Evolutionary conservation across 2,113 vertebrate species (phyloP).

Genomic region (Melanostigma gelatinosum): DNA sequence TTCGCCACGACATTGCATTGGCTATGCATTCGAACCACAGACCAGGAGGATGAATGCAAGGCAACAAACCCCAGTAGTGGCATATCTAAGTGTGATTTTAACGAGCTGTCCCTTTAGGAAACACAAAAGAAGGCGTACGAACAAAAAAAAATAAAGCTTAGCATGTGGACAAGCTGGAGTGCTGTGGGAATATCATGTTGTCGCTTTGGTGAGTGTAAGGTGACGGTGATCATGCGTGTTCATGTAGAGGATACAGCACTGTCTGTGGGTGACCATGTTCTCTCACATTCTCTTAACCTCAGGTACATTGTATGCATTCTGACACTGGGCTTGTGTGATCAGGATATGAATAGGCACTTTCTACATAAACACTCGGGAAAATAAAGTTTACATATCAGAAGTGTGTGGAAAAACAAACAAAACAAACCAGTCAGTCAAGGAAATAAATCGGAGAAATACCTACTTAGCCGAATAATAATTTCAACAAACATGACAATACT

Average conservation of each 20-base stretch:
- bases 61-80: constrained; percentile 79
- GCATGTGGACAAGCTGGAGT: constrained; percentile 60
- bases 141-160: constrained; percentile 26
- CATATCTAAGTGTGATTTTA: constrained; percentile 68
- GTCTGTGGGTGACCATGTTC: constrained; percentile 39
- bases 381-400: constrained; percentile 61
- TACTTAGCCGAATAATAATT: constrained; percentile 31
- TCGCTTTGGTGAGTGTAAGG: constrained; percentile 43
- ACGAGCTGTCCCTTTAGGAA: constrained; percentile 75
- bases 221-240: constrained; percentile 41
- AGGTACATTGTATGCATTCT: constrained; percentile 65
- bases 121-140: constrained; percentile 34
- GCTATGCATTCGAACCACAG: constrained; percentile 76
- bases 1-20: constrained; percentile 75
- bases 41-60: constrained; percentile 73
- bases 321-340: constrained; percentile 68
- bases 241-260: constrained; percentile 56
- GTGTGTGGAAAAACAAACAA: constrained; percentile 49
- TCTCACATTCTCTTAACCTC: constrained; percentile 52
- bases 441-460: constrained; percentile 55
- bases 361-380: constrained; percentile 81
- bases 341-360: constrained; percentile 85
- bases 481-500: constrained; percentile 51
- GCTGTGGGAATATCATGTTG: constrained; percentile 36
- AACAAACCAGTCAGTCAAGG: constrained; percentile 41